Evolutionary conservation across 2,797 vertebrate species (phyloP), one percentile per base, ranked within the genome.

Genomic region (Sebastes steindachneri): DNA sequence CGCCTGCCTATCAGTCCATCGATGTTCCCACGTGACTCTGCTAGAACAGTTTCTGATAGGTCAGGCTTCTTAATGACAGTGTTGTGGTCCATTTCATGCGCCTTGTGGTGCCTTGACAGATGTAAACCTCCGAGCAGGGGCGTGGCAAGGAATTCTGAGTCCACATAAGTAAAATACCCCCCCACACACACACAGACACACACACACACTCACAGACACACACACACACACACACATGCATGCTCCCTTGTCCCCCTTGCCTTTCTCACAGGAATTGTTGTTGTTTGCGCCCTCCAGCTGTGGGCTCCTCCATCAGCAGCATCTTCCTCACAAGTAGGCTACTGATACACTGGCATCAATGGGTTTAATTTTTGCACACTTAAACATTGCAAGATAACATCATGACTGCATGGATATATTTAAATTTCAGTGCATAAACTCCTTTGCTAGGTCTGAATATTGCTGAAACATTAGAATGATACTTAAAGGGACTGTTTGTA

Each of bases 1-100:
- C 93, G 92, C 92, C 93, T 54, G 90, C 96, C 95, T 96, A 95
- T 96, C 90, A 83, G 89, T 23, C 77, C 21, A 80, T 55, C 58
- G 73, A 69, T 58, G 69, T 73, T 59, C 67, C 75, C 89, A 92
- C 92, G 90, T 96, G 95, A 95, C 95, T 78, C 55, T 8, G 5
- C 51, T 69, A 2, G 35, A 51, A 19, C 29, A 2, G 37, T 12
- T 21, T 84, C 75, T 93, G 93, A 96, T 96, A 92, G 96, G 95
- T 8, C 87, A 31, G 82, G n/a, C 51, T 45, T 55, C 11, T 35
- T 35, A 35, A 35, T 35, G 10, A 35, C 33, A 67, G 62, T 3
- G 45, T 25, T 75, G 66, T 60, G 82, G 75, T 75, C 53, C 35
- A 37, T 37, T 37, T 68, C n/a, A 21, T 72, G 72, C 4, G 29